Percentiles rank a stretch among this genome's conserved stretches.
These are phyloP conservation scores for Scomber scombrus DNA, from an alignment of 2,113 vertebrate genomes.

Conservation along the genomic window DNA sequence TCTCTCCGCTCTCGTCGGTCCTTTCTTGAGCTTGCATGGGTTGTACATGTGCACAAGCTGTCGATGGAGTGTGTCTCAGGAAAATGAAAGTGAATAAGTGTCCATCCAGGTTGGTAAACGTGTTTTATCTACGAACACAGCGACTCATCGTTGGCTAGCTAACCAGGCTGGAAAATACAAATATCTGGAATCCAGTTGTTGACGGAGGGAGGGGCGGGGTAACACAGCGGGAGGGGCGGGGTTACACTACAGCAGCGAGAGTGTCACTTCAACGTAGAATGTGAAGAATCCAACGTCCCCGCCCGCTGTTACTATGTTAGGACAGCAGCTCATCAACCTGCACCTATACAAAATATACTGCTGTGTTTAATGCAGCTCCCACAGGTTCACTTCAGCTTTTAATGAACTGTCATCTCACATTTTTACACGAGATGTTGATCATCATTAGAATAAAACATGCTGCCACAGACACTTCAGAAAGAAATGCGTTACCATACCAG, in stretches of 20 bases:
- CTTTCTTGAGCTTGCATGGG: conserved; percentile 25
- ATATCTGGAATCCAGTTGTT: conserved; percentile 78
- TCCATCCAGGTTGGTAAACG: background rate
- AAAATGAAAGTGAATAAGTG: background rate
- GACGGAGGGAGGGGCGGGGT: conserved; percentile 70
- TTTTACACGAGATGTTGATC: too few relatives aligned
- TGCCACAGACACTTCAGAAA: too few relatives aligned
- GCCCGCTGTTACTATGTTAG: too few relatives aligned
- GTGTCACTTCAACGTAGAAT: conserved; percentile 3
- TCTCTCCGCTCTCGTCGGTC: conserved; percentile 52
- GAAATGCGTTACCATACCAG: too few relatives aligned
- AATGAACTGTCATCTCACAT: too few relatives aligned
- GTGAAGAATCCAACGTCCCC: too few relatives aligned
- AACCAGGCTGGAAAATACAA: conserved; percentile 66
- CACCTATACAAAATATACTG: too few relatives aligned
- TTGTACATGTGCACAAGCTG: conserved; percentile 46
- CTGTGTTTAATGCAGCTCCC: too few relatives aligned
- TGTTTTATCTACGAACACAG: conserved; percentile 3
- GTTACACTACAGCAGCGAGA: conserved; percentile 22
- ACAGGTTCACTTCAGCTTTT: too few relatives aligned
- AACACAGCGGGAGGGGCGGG: conserved; percentile 58
- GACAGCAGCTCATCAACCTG: too few relatives aligned
- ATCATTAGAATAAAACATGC: too few relatives aligned
- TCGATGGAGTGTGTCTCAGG: conserved; percentile 6
- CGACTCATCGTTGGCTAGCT: conserved; percentile 51